Evolutionary conservation across 2,888 invertebrate species (phyloP).

Genomic region (Oscheius sp.): DNA sequence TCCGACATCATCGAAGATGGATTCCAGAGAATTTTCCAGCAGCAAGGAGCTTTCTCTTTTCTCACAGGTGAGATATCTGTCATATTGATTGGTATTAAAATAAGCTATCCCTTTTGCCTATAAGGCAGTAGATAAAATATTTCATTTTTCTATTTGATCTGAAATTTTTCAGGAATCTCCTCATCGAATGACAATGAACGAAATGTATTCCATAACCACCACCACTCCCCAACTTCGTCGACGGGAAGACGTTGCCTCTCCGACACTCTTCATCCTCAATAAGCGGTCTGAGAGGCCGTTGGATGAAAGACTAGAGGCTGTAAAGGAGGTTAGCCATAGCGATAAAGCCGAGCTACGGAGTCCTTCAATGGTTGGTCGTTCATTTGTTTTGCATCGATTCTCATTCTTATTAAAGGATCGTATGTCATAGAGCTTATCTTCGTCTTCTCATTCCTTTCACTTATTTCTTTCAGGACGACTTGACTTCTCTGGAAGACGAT

Average conservation of each 20-base stretch:
- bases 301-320: constrained; percentile 17
- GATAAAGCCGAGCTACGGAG: constrained; percentile 26
- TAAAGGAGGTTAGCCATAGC: constrained; percentile 23
- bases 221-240: constrained; percentile 21
- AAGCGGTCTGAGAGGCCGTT: constrained; percentile 11
- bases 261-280: constrained; percentile 16
- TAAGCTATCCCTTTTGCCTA: too few relatives aligned
- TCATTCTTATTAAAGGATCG: too few relatives aligned
- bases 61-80: too few relatives aligned
- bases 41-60: constrained; percentile 8
- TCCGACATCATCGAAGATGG: constrained; percentile 1
- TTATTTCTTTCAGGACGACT: constrained; percentile 34
- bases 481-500: constrained; percentile 56
- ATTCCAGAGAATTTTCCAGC: constrained; percentile 3
- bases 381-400: neutral
- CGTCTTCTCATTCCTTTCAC: too few relatives aligned
- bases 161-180: neutral
- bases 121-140: too few relatives aligned
- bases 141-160: too few relatives aligned
- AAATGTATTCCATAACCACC: constrained; percentile 24
- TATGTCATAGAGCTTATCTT: too few relatives aligned
- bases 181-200: constrained; percentile 2
- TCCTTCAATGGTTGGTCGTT: constrained; percentile 1
- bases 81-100: neutral
- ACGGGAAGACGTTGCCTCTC: constrained; percentile 14